A percentile compares a stretch with the other conserved stretches of the same genome.
These are phyloP conservation scores for Cynoglossus semilaevis DNA, from an alignment of 2,113 vertebrate genomes.

Conservation along the genomic window DNA sequence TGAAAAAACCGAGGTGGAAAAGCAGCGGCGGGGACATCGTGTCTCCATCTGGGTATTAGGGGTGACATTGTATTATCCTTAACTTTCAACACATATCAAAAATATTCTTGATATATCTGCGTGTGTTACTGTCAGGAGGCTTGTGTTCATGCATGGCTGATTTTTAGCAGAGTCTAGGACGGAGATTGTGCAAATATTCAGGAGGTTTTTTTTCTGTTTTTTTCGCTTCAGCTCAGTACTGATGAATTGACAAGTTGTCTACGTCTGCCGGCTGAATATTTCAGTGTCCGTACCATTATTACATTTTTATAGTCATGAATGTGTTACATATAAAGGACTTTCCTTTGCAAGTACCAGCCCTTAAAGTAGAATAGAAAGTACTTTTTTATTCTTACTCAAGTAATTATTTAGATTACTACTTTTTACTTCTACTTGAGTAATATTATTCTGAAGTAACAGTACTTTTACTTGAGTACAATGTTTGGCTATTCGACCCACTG, in stretches of 20 bases:
- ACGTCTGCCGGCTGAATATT: not conserved
- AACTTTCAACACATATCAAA: slow-evolving; percentile 43
- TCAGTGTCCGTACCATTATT: no score
- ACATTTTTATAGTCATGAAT: no score
- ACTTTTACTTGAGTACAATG: no score
- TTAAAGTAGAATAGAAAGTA: no score
- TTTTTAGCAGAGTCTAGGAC: slow-evolving; percentile 17
- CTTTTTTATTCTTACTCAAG: no score
- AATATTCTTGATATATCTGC: slow-evolving; percentile 46
- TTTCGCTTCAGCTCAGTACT: slow-evolving; percentile 39
- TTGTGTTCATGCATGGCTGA: slow-evolving; percentile 24
- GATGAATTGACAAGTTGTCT: slow-evolving; percentile 40
- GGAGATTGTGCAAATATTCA: slow-evolving; percentile 14
- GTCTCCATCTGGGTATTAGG: slow-evolving; percentile 58
- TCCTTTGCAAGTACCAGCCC: no score
- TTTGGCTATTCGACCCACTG: no score
- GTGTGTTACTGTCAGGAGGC: slow-evolving; percentile 15
- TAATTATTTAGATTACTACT: no score
- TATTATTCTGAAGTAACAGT: no score
- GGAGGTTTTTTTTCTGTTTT: not conserved
- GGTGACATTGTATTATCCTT: slow-evolving; percentile 62
- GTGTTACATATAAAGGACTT: no score
- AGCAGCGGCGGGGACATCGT: slow-evolving; percentile 58
- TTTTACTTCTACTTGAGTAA: no score
- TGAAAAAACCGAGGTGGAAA: slow-evolving; percentile 45